A percentile compares a stretch with the other conserved stretches of the same genome.
phyloP scores from a whole-genome alignment of 2,888 invertebrate genomes.

The Trachelus tabidus region DNA sequence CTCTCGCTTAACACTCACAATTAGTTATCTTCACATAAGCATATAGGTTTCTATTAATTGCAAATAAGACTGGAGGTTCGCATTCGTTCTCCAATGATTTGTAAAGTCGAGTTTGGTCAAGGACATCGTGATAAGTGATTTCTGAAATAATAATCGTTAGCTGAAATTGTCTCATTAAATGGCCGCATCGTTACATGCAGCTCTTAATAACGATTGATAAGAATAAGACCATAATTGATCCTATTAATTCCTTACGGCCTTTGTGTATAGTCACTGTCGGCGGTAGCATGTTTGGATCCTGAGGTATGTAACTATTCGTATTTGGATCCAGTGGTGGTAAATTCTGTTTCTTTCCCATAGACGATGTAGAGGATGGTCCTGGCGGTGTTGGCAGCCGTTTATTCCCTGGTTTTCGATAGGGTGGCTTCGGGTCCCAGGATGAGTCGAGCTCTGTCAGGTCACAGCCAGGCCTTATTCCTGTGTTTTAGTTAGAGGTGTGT shows the following conservation, averaged over 20 bases:
- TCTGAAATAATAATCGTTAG: conserved; percentile 56
- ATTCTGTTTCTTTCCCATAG: conserved; percentile 54
- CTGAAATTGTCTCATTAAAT: background rate
- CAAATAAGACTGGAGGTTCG: conserved; percentile 75
- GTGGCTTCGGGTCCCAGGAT: conserved; percentile 69
- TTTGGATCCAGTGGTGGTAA: conserved; percentile 66
- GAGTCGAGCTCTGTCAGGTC: conserved; percentile 84
- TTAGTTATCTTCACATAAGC: conserved; percentile 80
- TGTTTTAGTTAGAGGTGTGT: conserved; percentile 62
- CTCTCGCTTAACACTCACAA: conserved; percentile 70
- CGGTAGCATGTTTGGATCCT: conserved; percentile 68
- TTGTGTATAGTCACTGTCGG: conserved; percentile 70
- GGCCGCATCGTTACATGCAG: background rate
- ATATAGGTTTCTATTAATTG: conserved; percentile 79
- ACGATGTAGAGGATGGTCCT: conserved; percentile 44
- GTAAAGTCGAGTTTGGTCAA: conserved; percentile 70
- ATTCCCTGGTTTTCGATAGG: conserved; percentile 55
- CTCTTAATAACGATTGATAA: background rate
- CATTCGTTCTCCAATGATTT: conserved; percentile 71
- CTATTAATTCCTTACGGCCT: conserved; percentile 63
- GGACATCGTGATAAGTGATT: conserved; percentile 69
- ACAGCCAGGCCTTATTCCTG: conserved; percentile 83
- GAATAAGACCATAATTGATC: background rate
- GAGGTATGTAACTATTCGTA: conserved; percentile 71
- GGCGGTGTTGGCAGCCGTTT: conserved; percentile 59